These are phyloP conservation scores for Suncus etruscus DNA, from an alignment of 2,113 vertebrate genomes.

Conservation along the genomic window DNA sequence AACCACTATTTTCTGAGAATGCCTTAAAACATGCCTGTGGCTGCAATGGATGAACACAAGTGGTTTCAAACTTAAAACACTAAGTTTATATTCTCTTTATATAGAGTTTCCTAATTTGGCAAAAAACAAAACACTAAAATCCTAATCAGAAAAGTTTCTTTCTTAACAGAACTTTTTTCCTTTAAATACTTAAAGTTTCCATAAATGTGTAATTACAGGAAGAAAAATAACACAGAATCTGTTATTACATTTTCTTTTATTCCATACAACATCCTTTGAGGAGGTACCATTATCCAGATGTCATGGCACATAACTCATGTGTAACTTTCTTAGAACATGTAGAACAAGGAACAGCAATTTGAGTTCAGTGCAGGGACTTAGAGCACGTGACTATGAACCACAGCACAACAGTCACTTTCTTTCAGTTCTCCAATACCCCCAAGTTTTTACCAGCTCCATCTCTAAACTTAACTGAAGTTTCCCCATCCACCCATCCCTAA, in stretches of 20 bases:
- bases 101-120: neutral
- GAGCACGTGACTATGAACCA: neutral
- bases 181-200: conserved; percentile 21
- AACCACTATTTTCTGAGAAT: conserved; percentile 1
- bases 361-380: neutral
- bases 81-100: conserved; percentile 33
- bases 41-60: neutral
- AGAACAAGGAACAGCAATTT: neutral
- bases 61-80: conserved; percentile 32
- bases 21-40: neutral
- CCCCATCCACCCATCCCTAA: neutral
- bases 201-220: neutral
- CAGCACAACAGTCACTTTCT: neutral
- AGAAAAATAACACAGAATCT: neutral
- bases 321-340: neutral
- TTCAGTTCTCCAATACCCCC: neutral
- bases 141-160: conserved; percentile 32
- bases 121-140: conserved; percentile 45
- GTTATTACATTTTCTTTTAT: conserved; percentile 5
- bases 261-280: neutral
- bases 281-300: too few species aligned
- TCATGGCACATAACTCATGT: neutral
- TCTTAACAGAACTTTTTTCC: neutral
- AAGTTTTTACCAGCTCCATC: neutral
- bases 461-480: neutral